Evolutionary conservation across 2,797 vertebrate species (phyloP), one percentile per base, ranked within the genome.

Genomic region (Sphenodon punctatus): DNA sequence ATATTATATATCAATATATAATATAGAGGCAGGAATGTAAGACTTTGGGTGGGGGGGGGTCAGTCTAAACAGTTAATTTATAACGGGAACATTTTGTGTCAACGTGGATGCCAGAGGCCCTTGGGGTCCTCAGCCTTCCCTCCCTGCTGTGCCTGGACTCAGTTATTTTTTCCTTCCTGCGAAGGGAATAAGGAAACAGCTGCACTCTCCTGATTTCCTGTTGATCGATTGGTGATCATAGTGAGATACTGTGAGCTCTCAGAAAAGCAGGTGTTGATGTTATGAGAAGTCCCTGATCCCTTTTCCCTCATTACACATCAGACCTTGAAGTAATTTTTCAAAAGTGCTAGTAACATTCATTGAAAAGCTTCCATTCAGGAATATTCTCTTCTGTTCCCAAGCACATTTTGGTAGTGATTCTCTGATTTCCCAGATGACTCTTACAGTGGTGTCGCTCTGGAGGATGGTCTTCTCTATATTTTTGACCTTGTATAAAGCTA

Each of bases 61-160:
- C 77, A 87, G 77, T 89, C 86, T 89, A 88, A 89, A 87, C 86
- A 91, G 86, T 88, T 92, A 91, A 92, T 89, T 91, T 92, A 79
- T 92, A 87, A 79, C 84, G 70, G 56, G 78, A 84, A 85, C 76
- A 81, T 82, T 80, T 68, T 88, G 51, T 88, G 82, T 91, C 88
- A 84, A 84, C 16, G 0, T 87, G 82, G 78, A 67, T 90, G 80
- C 88, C 78, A 78, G 91, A 90, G 86, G 67, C 84, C 91, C 88
- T 91, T 86, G 69, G 84, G 88, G 60, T 88, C 80, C 84, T 82
- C 64, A 90, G 84, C 67, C 59, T 88, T 75, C 80, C 69, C 67
- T 84, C 78, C 80, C 72, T 82, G 78, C 66, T 86, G 75, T 61
- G 85, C 7, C 2, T 90, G 80, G 82, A 71, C 69, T 84, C 56